Base-by-base conservation (phyloP, 2,888 invertebrate species). In the Eudemis profundana region DNA sequence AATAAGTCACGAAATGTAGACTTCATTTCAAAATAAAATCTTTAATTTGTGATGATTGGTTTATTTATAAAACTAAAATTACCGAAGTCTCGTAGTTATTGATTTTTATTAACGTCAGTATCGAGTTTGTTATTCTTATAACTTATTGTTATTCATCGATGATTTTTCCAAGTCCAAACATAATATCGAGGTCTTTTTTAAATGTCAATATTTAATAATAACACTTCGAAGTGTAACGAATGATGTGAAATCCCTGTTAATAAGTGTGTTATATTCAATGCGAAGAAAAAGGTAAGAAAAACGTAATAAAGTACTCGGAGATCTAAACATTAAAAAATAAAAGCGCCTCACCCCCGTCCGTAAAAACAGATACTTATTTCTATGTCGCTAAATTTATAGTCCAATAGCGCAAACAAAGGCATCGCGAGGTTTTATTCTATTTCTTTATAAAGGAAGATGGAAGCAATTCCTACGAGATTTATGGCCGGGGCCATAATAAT, bases 401-500 rank as follows among this genome's bases (percentile, higher is more conserved):
- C 57, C 42, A 59, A 64, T 63, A 57, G 64, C 64, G 49, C 61
- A 64, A 64, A 59, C 64, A 59, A 63, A 57, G 57, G 50, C 50
- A 59, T 44, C 64, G 63, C 56, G 40, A 56, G 47, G 15, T 42
- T 63, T 57, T 56, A 63, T 63, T 63, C 56, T 50, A 56, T 57
- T 57, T 46, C 57, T 64, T 64, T 51, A 44, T 44, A 65, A 65
- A 65, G 53, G 65, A 65, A 59, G 60, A 65, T 53, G 46, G 64
- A 59, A 60, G 53, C 40, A 65, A 65, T 60, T 65, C 65, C 60
- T 60, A 29, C 15, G 65, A 65, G 65, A 65, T 65, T 65, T 65
- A 65, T 65, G 15, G 53, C 60, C 40, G 14, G 36, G 46, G 47
- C 60, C 75, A 76, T 82, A 77, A 64, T 64, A 65, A 60, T 77